Evolutionary conservation across 2,888 invertebrate species (phyloP).

Genomic region (Selenia dentaria): DNA sequence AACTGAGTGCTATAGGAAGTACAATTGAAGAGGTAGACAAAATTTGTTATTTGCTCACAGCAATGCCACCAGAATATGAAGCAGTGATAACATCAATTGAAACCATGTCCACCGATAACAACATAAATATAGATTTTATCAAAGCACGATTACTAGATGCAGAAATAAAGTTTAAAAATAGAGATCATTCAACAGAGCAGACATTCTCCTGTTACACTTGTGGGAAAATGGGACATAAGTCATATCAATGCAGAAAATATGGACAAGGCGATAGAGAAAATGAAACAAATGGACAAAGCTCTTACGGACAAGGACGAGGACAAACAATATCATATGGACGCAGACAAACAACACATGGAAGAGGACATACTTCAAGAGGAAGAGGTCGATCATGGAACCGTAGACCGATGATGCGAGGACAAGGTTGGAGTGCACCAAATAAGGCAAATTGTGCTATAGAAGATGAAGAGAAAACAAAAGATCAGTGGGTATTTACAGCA

Average conservation of each 20-base stretch:
- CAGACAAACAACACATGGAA: no score
- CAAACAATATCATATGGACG: no score
- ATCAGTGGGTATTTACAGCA: background rate
- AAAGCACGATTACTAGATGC: background rate
- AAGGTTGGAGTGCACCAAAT: background rate
- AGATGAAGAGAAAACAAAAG: background rate
- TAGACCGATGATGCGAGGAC: background rate
- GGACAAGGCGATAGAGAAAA: no score
- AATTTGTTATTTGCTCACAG: background rate
- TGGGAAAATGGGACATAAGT: background rate
- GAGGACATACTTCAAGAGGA: background rate
- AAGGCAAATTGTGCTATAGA: background rate
- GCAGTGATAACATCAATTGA: background rate
- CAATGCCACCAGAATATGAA: background rate
- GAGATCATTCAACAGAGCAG: background rate
- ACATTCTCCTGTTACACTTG: background rate
- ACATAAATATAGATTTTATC: background rate
- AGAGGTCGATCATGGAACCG: background rate
- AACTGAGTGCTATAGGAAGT: background rate
- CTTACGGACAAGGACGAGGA: no score
- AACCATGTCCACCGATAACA: background rate
- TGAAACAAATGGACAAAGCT: no score
- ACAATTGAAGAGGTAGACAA: background rate
- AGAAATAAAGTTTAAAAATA: background rate
- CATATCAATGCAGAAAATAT: background rate